phyloP scores from a whole-genome alignment of 1,140 invertebrate species.

The Grapholita molesta region DNA sequence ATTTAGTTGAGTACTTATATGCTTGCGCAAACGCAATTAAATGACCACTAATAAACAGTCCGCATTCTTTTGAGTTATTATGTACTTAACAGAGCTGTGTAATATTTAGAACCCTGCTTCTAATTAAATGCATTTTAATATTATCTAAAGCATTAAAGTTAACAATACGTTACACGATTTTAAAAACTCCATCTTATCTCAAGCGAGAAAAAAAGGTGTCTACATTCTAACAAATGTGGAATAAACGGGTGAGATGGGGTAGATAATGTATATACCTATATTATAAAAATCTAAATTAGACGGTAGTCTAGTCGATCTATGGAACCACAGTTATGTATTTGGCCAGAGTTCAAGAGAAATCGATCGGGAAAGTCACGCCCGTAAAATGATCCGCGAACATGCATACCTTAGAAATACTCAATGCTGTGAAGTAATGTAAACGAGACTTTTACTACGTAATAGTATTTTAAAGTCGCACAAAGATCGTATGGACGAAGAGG shows the following conservation, averaged over 20 bases:
- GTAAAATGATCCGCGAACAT: slow-evolving; percentile 41
- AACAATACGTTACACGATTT: neutral
- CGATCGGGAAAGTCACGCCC: slow-evolving; percentile 56
- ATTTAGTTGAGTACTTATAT: neutral
- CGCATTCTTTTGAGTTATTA: neutral
- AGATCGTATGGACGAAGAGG: neutral
- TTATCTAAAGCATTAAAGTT: no score
- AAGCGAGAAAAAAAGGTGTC: no score
- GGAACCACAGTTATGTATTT: neutral
- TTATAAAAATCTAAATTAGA: neutral
- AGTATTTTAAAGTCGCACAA: neutral
- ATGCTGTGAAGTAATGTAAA: neutral
- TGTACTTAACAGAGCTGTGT: neutral
- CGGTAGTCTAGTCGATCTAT: neutral
- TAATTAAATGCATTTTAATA: no score
- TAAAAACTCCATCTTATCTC: no score
- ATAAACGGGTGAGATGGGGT: no score
- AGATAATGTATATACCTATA: no score
- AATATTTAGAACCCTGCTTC: neutral
- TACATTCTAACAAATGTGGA: no score
- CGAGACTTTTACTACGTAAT: slow-evolving; percentile 5
- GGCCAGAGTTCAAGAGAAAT: slow-evolving; percentile 53
- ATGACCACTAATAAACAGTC: neutral
- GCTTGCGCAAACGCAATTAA: neutral
- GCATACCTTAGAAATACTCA: slow-evolving; percentile 15